Evolutionary conservation across 2,888 invertebrate genomes (phyloP), one percentile per base, ranked within the genome.

Genomic region (Pandemis corylana): DNA sequence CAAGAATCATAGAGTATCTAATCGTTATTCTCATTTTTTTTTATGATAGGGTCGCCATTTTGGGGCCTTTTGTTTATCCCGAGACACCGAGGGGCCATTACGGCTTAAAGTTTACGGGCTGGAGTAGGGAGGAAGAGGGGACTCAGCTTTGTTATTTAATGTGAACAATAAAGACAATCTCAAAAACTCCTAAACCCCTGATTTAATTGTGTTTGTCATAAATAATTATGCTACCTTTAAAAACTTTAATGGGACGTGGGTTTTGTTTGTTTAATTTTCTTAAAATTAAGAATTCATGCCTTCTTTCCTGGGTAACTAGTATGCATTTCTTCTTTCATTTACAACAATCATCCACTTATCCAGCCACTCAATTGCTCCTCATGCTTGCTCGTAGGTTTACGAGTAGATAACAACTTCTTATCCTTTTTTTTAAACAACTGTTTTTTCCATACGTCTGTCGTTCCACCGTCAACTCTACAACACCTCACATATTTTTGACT

Each of bases 61-160:
- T 79, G 80, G 82, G 82, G 81, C 84, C 85, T 85, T 85, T 88
- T 89, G 88, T 89, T 89, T 89, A 85, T 88, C 86, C 87, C 84
- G 81, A 85, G 86, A 84, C 79, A 78, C 80, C 84, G 83, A 84
- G 85, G 87, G 89, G 87, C 86, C 84, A 87, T 88, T 87, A 87
- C 81, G 84, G 84, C 79, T 84, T 83, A 81, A 83, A 80, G 82
- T 87, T 83, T 82, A 81, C 80, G 81, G 84, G 79, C 81, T 80
- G 81, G 80, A 79, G 77, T 80, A 79, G 78, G 79, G 80, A 77
- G n/a, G 20, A 7, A 6, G 41, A 28, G 53, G 72, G 56, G 49
- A 44, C 15, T 61, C 56, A 10, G 68, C 65, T 64, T 44, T 66
- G 70, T 70, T 66, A 67, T 71, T 75, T 75, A 70, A 70, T 70